A percentile compares a stretch with the other conserved stretches of the same genome.
These are phyloP conservation scores for Mormyrops attenuatus DNA, from an alignment of 2,797 vertebrate species.

Conservation along the genomic window DNA sequence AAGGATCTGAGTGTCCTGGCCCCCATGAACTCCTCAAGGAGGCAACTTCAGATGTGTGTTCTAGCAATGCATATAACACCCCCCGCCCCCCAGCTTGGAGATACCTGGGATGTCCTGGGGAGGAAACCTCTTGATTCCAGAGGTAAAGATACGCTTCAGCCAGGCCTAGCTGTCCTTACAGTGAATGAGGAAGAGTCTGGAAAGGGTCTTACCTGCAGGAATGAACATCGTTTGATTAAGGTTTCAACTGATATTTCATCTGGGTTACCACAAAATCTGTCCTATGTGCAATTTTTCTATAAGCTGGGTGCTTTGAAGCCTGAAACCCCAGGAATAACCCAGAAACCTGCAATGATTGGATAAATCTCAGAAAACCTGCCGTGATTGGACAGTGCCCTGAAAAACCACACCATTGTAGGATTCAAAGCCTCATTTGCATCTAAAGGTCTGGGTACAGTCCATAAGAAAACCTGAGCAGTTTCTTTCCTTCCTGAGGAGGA, in stretches of 20 bases:
- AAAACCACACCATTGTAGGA: background rate
- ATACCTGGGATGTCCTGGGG: background rate
- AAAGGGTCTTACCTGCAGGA: background rate
- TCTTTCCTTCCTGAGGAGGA: background rate
- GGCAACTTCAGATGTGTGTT: background rate
- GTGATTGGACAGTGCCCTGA: background rate
- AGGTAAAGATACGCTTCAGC: background rate
- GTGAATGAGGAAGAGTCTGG: no score
- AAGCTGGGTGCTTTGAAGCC: background rate
- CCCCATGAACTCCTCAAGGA: no score
- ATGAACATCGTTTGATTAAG: background rate
- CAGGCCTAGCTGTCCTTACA: no score
- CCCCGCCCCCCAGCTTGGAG: background rate
- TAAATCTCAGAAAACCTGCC: background rate
- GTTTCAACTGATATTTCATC: background rate
- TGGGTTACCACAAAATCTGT: background rate
- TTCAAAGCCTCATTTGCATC: background rate
- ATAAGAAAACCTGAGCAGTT: constrained; percentile 5
- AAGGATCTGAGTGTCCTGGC: background rate
- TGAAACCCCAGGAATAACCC: background rate
- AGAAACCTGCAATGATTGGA: background rate
- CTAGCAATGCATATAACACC: background rate
- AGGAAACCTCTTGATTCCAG: background rate
- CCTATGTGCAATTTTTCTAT: background rate
- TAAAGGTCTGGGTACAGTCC: background rate